Conservation (phyloP, 2,888 invertebrate species). For the Brenthis hecate region DNA sequence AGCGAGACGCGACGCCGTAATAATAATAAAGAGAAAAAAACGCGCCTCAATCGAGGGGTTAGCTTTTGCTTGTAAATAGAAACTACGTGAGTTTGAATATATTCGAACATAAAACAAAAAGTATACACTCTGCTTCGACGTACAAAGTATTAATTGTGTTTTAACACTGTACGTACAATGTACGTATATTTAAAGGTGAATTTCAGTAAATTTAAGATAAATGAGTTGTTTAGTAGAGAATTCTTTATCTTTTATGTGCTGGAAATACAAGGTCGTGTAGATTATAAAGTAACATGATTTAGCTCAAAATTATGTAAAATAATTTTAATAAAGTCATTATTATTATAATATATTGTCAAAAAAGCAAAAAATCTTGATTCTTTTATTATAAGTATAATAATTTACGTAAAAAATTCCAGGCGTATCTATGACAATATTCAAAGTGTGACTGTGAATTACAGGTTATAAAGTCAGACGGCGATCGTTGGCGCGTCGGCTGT, state of each 20-base stretch:
- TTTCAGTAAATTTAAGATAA: not conserved
- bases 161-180: not conserved
- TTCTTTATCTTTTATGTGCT: no score
- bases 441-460: constrained; percentile 20
- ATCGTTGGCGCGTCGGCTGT: constrained; percentile 8
- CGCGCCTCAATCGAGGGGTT: constrained; percentile 70
- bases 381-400: no score
- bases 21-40: constrained; percentile 80
- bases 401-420: not conserved
- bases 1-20: constrained; percentile 68
- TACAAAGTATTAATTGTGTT: not conserved
- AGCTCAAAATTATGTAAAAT: no score
- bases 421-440: not conserved
- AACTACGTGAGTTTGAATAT: constrained; percentile 51
- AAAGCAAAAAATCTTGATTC: no score
- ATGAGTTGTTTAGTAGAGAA: not conserved
- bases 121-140: not conserved
- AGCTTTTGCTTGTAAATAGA: constrained; percentile 73
- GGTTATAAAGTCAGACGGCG: constrained; percentile 11
- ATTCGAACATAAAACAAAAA: constrained; percentile 9
- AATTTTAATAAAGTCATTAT: no score
- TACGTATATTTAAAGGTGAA: not conserved
- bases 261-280: no score
- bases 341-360: no score
- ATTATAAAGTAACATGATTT: no score